Percentiles rank a stretch among this genome's conserved stretches.
Evolutionary conservation across 2,888 invertebrate species (phyloP).

Genomic region (Troilus luridus): DNA sequence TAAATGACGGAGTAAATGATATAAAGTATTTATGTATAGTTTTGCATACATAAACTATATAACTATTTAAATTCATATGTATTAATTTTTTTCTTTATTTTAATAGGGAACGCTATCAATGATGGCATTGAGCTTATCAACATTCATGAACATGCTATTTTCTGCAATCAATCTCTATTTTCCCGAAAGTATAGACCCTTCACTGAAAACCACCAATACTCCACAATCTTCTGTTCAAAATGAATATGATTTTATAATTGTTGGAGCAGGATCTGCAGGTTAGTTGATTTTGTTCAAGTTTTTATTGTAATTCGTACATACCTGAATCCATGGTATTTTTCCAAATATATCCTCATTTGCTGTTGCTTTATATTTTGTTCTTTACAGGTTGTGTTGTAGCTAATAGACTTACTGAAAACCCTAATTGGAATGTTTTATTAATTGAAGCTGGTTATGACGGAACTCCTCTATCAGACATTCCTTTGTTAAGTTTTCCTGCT

Average conservation of each 20-base stretch:
- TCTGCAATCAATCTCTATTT: background rate
- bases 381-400: conserved; percentile 56
- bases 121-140: conserved; percentile 10
- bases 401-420: conserved; percentile 52
- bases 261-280: conserved; percentile 45
- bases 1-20: too few relatives aligned
- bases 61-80: background rate
- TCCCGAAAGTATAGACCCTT: conserved; percentile 37
- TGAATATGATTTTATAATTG: conserved; percentile 14
- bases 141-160: conserved; percentile 12
- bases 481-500: background rate
- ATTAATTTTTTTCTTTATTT: background rate
- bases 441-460: conserved; percentile 58
- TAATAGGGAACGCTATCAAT: background rate
- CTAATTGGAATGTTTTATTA: conserved; percentile 55
- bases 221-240: background rate
- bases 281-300: background rate
- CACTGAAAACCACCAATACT: background rate
- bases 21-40: too few relatives aligned
- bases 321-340: background rate
- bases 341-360: background rate
- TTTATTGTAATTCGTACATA: background rate
- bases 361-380: conserved; percentile 1
- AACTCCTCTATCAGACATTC: conserved; percentile 40
- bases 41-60: too few relatives aligned